A percentile compares a stretch with the other conserved stretches of the same genome.
Evolutionary conservation across 2,113 vertebrate genomes (phyloP).

Genomic region (Odobenus rosmarus): DNA sequence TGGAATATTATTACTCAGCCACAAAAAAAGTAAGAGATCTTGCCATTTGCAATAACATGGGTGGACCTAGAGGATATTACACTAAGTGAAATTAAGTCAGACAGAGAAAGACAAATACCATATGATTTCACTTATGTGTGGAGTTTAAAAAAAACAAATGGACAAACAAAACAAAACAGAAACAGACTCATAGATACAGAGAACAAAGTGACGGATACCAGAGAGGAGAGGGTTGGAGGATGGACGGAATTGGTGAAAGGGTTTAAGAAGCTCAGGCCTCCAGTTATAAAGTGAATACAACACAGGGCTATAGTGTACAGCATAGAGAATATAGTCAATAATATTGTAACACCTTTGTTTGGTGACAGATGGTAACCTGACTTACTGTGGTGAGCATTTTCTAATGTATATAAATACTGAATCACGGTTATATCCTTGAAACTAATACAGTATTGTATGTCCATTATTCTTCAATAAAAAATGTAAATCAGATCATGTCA

Average conservation of each 20-base stretch:
- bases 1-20: background rate
- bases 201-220: background rate
- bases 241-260: background rate
- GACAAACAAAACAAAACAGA: background rate
- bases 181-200: background rate
- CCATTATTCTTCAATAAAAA: background rate
- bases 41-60: background rate
- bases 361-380: background rate
- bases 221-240: background rate
- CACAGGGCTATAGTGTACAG: background rate
- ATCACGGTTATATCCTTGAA: background rate
- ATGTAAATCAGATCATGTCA: background rate
- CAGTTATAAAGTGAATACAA: background rate
- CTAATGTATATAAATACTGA: background rate
- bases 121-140: background rate
- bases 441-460: background rate
- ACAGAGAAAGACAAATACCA: background rate
- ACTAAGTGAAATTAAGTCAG: background rate
- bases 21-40: background rate
- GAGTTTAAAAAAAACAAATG: background rate
- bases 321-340: background rate
- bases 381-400: background rate
- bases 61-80: background rate
- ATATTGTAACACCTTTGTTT: background rate
- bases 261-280: background rate